Conservation (phyloP, 2,113 vertebrate species). For the Herpailurus yagouaroundi region DNA sequence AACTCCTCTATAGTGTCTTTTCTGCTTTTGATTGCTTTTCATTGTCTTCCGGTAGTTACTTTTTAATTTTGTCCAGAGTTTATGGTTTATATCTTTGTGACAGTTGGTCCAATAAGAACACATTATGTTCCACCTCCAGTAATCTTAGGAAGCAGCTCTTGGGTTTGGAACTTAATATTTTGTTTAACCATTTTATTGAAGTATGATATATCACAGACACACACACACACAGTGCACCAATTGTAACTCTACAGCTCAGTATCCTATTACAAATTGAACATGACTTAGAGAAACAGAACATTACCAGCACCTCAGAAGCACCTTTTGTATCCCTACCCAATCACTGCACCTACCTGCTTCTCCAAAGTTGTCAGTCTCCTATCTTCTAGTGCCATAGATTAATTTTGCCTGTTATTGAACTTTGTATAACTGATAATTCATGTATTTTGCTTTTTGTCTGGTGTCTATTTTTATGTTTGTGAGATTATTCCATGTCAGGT, state of each 20-base stretch:
- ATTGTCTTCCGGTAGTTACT: neutral
- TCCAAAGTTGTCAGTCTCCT: neutral
- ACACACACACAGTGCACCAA: neutral
- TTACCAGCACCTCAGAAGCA: neutral
- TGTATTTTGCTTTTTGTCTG: constrained; percentile 21
- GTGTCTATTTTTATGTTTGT: neutral
- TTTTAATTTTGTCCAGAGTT: constrained; percentile 16
- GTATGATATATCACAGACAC: neutral
- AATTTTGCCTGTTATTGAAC: neutral
- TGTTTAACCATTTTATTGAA: constrained; percentile 14
- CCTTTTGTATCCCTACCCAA: neutral
- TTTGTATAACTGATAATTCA: neutral
- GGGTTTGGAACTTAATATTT: neutral
- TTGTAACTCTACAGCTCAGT: neutral
- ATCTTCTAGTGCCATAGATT: neutral
- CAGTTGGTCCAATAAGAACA: neutral
- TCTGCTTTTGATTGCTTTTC: neutral
- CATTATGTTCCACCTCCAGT: neutral
- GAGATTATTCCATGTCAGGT: neutral
- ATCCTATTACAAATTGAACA: neutral
- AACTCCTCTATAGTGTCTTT: neutral
- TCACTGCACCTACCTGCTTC: neutral
- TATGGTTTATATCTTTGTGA: neutral
- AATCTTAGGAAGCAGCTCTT: neutral
- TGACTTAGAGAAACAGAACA: neutral